phyloP scores from a whole-genome alignment of 2,888 invertebrate species.

The Clunio marinus region DNA sequence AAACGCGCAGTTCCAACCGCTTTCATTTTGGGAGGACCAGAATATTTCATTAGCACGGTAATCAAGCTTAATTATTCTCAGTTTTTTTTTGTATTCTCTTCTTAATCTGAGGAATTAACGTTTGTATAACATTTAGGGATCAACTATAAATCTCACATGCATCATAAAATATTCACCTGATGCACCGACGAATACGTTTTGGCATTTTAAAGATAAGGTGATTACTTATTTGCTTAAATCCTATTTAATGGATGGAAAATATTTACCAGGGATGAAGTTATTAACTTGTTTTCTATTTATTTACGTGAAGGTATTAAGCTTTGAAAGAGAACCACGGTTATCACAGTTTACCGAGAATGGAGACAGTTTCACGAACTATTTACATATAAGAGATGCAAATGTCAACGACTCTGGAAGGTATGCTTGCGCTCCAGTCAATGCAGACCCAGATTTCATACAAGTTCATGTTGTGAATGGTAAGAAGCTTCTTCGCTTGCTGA shows the following conservation, averaged over 20 bases:
- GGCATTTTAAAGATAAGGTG: slow-evolving; percentile 36
- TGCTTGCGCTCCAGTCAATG: slow-evolving; percentile 88
- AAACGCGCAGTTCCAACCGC: slow-evolving; percentile 27
- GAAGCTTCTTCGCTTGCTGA: slow-evolving; percentile 42
- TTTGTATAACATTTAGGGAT: slow-evolving; percentile 54
- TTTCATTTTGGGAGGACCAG: slow-evolving; percentile 31
- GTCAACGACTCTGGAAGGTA: slow-evolving; percentile 85
- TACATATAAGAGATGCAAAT: slow-evolving; percentile 84
- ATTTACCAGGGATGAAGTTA: too few relatives aligned
- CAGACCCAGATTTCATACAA: slow-evolving; percentile 82
- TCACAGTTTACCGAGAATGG: slow-evolving; percentile 88
- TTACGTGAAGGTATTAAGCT: slow-evolving; percentile 73
- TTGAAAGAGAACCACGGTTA: slow-evolving; percentile 65
- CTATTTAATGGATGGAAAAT: too few relatives aligned
- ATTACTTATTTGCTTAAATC: too few relatives aligned
- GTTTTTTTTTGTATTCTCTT: background rate
- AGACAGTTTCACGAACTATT: slow-evolving; percentile 82
- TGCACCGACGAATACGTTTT: slow-evolving; percentile 25
- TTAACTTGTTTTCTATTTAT: too few relatives aligned
- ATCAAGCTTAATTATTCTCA: background rate
- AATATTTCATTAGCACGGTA: slow-evolving; percentile 36
- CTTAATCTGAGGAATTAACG: too few relatives aligned
- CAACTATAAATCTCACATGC: slow-evolving; percentile 84
- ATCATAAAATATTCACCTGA: slow-evolving; percentile 80
- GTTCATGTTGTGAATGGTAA: slow-evolving; percentile 89